Evolutionary conservation across 2,888 invertebrate genomes (phyloP).

Genomic region (Muschampia plurimacula): DNA sequence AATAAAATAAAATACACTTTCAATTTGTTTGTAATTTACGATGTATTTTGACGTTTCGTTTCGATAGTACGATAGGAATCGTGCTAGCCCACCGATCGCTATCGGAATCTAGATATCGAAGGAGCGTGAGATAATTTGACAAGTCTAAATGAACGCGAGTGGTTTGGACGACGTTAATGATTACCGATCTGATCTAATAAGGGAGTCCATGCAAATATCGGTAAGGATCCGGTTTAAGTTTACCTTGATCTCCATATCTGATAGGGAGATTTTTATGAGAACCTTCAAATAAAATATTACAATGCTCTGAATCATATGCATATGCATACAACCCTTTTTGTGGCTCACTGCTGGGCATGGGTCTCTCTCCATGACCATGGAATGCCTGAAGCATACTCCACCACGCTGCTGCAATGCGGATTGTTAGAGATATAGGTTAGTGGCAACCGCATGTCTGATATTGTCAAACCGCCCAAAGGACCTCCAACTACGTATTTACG

Average conservation of each 20-base stretch:
- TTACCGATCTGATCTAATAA: conserved; percentile 16
- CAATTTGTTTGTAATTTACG: not conserved
- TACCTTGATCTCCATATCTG: not conserved
- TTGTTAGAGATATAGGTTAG: too few relatives aligned
- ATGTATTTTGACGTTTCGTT: not conserved
- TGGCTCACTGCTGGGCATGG: too few relatives aligned
- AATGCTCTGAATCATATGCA: too few relatives aligned
- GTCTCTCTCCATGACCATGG: too few relatives aligned
- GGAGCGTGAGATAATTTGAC: conserved; percentile 48
- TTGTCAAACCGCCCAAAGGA: too few relatives aligned
- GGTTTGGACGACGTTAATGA: conserved; percentile 36
- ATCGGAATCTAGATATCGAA: conserved; percentile 44
- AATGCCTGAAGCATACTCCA: too few relatives aligned
- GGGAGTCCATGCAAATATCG: conserved; percentile 18
- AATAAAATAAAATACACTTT: not conserved
- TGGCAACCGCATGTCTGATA: too few relatives aligned
- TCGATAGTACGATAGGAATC: conserved; percentile 3
- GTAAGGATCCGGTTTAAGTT: not conserved
- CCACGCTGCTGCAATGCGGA: too few relatives aligned
- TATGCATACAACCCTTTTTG: too few relatives aligned
- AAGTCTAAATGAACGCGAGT: conserved; percentile 37
- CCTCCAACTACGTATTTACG: too few relatives aligned
- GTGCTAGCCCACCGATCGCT: conserved; percentile 42
- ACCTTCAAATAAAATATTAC: too few relatives aligned
- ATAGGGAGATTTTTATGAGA: not conserved